Evolutionary conservation across 1,140 invertebrate genomes (phyloP), one percentile per base, ranked within the genome.

Genomic region (Ruditapes philippinarum): DNA sequence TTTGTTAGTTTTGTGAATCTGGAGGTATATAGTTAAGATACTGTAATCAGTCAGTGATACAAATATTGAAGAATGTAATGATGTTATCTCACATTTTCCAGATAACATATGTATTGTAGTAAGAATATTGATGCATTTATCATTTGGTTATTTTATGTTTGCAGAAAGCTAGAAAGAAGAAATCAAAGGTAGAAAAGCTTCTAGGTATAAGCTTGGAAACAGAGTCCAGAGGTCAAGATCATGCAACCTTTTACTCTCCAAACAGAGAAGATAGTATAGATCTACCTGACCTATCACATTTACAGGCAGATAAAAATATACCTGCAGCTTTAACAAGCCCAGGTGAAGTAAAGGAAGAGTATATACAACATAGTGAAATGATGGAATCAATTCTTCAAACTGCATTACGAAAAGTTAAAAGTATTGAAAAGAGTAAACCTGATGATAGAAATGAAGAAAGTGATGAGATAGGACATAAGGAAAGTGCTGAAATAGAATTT

Each of bases 191-290:
- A 45, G 80, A 38, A 22, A 82, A 82, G 38, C 22, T 82, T 1
- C 25, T 49, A 3, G 80, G 80, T 65, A 45, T 82, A 40, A 38
- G 9, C 60, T 68, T 68, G 54, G 40, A 1, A 49, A 68, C 80
- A 45, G 60, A 82, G 22, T 19, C 60, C 17, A 65, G 60, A 38
- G 62, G 80, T 82, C 28, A 49, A 25, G 45, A 68, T 82, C 51
- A 65, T 38, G 33, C 51, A 14, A 62, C 80, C 0, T 82, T 82
- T 11, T 31, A 31, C 25, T 62, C 51, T 49, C 80, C 80, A 3
- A 33, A 28, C 28, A 65, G 80, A 68, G 80, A 82, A 28, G 80
- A 82, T 36, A 62, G 60, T 28, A 82, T 82, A 3, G 80, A 82
- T 3, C 60, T 82, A 22, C 80, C 60, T 82, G 80, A 82, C 19